Conservation (phyloP, 1,140 invertebrate species). For the Caerostris darwini region DNA sequence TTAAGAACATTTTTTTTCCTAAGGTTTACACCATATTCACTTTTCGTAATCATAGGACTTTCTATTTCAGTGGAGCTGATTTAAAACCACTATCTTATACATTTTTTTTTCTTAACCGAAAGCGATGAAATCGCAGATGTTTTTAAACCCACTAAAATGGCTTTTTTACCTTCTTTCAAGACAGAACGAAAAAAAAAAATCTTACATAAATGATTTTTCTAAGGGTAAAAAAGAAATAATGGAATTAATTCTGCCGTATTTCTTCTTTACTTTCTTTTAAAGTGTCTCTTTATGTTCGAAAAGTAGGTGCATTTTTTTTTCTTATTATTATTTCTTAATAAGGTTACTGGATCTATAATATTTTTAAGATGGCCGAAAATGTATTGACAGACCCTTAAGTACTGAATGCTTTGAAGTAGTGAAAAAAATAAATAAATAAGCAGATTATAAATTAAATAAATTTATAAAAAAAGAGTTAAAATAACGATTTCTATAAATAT, state of each 20-base stretch:
- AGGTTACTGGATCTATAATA: neutral
- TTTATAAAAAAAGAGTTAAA: neutral
- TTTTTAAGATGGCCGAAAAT: neutral
- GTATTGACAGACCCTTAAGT: neutral
- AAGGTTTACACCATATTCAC: neutral
- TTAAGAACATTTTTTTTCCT: neutral
- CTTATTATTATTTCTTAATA: neutral
- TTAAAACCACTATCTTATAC: neutral
- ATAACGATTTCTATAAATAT: neutral
- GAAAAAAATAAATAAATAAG: neutral
- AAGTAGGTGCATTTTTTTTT: neutral
- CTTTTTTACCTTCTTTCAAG: neutral
- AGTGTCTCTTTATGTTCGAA: neutral
- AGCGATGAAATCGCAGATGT: conserved; percentile 1
- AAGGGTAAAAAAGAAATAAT: neutral
- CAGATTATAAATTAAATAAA: neutral
- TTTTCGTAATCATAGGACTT: neutral
- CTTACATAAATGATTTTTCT: neutral
- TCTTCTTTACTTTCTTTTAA: neutral
- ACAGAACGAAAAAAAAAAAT: neutral
- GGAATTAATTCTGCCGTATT: neutral
- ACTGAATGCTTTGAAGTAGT: neutral
- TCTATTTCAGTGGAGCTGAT: conserved; percentile 1
- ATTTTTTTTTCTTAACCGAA: neutral
- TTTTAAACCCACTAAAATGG: conserved; percentile 1